A percentile compares a stretch with the other conserved stretches of the same genome.
Conservation (phyloP, 2,888 invertebrate genomes). For the Bhutanitis thaidina region DNA sequence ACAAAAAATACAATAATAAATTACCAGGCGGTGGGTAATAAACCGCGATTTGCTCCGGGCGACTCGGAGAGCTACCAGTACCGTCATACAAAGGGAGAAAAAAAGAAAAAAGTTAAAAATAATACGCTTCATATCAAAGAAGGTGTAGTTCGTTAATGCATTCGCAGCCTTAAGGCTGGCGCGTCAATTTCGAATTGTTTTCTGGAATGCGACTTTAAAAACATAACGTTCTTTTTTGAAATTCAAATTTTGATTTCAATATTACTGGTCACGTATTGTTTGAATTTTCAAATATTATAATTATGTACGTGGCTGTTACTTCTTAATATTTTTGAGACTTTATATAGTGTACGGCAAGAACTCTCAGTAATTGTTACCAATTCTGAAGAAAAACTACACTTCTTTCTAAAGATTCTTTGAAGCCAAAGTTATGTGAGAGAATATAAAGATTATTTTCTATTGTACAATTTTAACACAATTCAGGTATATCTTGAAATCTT, state of each 20-base stretch:
- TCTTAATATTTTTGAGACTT: conserved; percentile 7
- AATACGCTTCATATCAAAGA: conserved; percentile 77
- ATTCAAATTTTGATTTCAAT: conserved; percentile 48
- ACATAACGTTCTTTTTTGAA: conserved; percentile 38
- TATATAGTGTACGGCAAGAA: conserved; percentile 4
- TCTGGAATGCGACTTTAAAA: conserved; percentile 73
- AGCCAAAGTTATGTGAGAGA: conserved; percentile 3
- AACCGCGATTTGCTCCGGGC: conserved; percentile 76
- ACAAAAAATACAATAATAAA: conserved; percentile 79
- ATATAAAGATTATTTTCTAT: conserved; percentile 5
- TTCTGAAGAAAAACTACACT: conserved; percentile 2
- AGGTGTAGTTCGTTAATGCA: conserved; percentile 78
- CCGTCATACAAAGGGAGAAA: conserved; percentile 49
- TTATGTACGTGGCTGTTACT: conserved; percentile 5
- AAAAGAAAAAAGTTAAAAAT: conserved; percentile 53
- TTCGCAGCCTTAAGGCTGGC: conserved; percentile 67
- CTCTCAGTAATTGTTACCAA: conserved; percentile 9
- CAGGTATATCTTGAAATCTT: background rate
- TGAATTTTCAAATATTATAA: conserved; percentile 14
- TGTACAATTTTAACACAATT: conserved; percentile 13
- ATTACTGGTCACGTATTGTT: conserved; percentile 17
- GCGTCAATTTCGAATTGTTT: conserved; percentile 74
- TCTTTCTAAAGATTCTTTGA: conserved; percentile 1
- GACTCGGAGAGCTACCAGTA: conserved; percentile 73
- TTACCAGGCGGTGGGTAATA: conserved; percentile 73